Evolutionary conservation across 2,113 vertebrate genomes (phyloP), one percentile per base, ranked within the genome.

Genomic region (Albula glossodonta): DNA sequence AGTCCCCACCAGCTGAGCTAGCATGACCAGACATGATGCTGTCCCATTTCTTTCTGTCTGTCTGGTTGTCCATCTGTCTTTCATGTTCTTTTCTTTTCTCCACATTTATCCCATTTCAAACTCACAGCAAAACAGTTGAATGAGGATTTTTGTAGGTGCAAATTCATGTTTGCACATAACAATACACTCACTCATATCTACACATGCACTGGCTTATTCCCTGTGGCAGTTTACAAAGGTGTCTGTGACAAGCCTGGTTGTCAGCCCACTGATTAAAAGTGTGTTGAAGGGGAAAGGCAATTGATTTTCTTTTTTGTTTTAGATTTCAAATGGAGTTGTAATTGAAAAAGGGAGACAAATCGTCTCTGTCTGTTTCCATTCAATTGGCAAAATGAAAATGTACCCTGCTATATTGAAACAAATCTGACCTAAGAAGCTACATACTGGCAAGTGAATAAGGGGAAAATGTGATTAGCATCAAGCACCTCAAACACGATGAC

Each of bases 391-490:
- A 53, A 17, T 56, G 77, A 56, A 89, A 89, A 83, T 92, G 79
- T 89, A 25, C 70, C 70, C 78, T 77, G 79, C 66, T 84, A 83
- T 89, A 88, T 63, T 80, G 81, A 90, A 92, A 91, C 88, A 84
- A 83, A 78, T 82, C 15, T 83, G 91, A 91, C 93, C 92, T 92
- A 81, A 74, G 86, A 53, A 80, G 57, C 80, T 87, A 49, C 41
- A 48, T 48, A 78, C 77, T 78, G 77, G 78, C 11, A 91, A 90
- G 83, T 90, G 88, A 84, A 87, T 88, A 89, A 74, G 87, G 48
- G 74, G 81, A 89, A 74, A 91, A 92, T 53, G 83, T 83, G 89
- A 86, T 94, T 90, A 89, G 56, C 85, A 85, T 89, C 85, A 90
- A 86, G 84, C 77, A 51, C 25, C 70, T 66, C 19, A 80, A 88